These are phyloP conservation scores for Eilema depressum DNA, from an alignment of 2,888 invertebrate genomes.

Conservation along the genomic window DNA sequence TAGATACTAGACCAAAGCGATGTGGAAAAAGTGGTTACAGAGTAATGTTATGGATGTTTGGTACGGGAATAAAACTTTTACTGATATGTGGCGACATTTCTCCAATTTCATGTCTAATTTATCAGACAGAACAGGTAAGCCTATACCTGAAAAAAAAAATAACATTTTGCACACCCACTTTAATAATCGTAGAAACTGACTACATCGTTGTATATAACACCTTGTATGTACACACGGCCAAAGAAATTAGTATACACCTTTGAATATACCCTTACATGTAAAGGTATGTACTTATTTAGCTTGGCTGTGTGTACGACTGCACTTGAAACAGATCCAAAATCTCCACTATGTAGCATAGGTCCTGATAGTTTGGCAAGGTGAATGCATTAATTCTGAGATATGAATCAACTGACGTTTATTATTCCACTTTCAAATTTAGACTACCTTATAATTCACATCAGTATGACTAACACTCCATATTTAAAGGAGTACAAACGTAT, in stretches of 20 bases:
- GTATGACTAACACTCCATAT: background rate
- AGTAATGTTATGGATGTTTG: slow-evolving; percentile 26
- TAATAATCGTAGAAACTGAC: no score
- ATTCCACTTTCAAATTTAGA: background rate
- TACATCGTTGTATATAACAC: no score
- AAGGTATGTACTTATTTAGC: no score
- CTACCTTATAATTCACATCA: background rate
- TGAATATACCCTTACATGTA: background rate
- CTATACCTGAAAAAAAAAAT: no score
- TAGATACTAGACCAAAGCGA: background rate
- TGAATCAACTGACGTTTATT: no score
- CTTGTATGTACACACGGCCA: no score
- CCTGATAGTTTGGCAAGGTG: background rate
- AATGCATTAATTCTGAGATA: background rate
- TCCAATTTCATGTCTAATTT: slow-evolving; percentile 16
- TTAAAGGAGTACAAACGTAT: no score
- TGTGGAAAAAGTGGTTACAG: slow-evolving; percentile 15
- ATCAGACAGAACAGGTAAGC: slow-evolving; percentile 14
- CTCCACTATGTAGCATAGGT: background rate
- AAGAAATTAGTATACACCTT: no score
- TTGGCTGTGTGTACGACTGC: background rate
- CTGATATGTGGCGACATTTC: slow-evolving; percentile 20
- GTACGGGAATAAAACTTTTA: slow-evolving; percentile 25
- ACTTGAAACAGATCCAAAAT: background rate
- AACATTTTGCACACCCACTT: no score